phyloP scores from a whole-genome alignment of 2,113 vertebrate genomes.

The Phrynosoma platyrhinos region DNA sequence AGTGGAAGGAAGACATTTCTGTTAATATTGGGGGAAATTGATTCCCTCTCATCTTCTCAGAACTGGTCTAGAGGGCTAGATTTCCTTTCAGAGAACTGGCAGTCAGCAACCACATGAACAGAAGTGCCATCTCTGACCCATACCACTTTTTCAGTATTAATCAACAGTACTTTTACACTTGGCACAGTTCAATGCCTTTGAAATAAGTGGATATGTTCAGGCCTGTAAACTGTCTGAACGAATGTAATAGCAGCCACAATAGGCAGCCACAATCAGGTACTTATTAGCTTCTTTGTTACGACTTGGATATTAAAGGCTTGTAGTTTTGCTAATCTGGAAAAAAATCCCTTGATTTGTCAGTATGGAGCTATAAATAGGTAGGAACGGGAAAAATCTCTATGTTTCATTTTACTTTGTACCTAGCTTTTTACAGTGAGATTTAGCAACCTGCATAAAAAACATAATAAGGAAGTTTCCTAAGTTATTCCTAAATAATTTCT shows the following conservation, averaged over 20 bases:
- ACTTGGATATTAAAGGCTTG: neutral
- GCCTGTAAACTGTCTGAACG: neutral
- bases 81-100: neutral
- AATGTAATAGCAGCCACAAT: neutral
- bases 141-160: neutral
- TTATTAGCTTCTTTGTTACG: neutral
- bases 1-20: neutral
- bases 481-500: neutral
- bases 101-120: neutral
- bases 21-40: rapidly evolving
- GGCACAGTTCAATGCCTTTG: rapidly evolving
- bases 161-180: neutral
- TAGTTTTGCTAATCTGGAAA: neutral
- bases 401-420: neutral
- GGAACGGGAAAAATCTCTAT: neutral
- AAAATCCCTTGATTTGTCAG: neutral
- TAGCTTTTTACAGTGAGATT: neutral
- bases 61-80: neutral
- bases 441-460: neutral
- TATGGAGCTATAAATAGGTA: neutral
- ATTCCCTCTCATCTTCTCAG: neutral
- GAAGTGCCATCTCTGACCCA: neutral
- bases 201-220: constrained; percentile 27
- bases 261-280: neutral
- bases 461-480: neutral